Base-by-base conservation (phyloP, 2,113 vertebrate genomes). In the Galbula dea region DNA sequence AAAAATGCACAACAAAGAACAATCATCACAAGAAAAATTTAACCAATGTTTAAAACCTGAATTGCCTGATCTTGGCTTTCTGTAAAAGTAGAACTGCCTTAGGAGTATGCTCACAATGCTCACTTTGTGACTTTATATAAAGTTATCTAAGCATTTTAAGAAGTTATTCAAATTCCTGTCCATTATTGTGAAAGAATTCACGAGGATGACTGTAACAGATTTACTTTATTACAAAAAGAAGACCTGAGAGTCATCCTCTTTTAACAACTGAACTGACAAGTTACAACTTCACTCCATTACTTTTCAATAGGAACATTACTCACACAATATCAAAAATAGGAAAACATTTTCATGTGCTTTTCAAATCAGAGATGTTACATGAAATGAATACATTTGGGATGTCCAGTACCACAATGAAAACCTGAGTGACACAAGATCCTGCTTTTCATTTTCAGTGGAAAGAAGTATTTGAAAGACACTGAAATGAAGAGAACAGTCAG, bases 231-330 rank as follows among this genome's bases (percentile, higher is more conserved):
- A 97, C 87, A 95, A 97, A 96, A 96, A 95, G 96, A 97, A 86
- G 96, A 97, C 96, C 96, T 36, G 94, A 94, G 96, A 96, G 92
- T 98, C 97, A 94, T 97, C 97, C 97, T 97, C 97, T 96, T n/a
- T 97, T 97, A 98, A 98, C 98, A 98, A 97, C 96, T 17, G 88
- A 58, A 67, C 97, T 98, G 98, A 98, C 98, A 98, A 98, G 97
- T 96, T 97, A 98, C 97, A 98, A 98, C 97, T 97, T 97, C 97
- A 98, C 97, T 97, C 98, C 98, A 98, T 98, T 98, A 98, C 97
- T 98, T 97, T 97, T 96, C 98, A 97, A 95, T 96, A 89, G 97
- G 97, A 97, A 98, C 97, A 98, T 98, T 97, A 98, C 97, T 98
- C 97, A 97, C 97, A 91, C 96, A 71, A 78, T 97, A 97, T 96